Base-by-base conservation (phyloP, 2,113 vertebrate species). In the Donacobius atricapilla region DNA sequence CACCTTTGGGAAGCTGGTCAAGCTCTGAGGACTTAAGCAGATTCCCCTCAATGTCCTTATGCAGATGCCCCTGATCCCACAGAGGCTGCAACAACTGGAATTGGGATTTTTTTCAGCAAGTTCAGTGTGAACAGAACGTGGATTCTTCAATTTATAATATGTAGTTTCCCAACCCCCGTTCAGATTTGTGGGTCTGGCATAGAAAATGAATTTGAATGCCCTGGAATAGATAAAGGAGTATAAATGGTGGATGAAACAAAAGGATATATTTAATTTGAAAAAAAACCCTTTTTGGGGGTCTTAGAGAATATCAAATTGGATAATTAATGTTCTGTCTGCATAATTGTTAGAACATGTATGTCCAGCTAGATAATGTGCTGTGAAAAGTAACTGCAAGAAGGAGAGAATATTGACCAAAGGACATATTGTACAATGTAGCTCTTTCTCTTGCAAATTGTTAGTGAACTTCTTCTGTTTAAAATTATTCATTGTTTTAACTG, bases 401-500 rank as follows among this genome's bases (percentile, higher is more conserved):
- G 4, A 24, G 11, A 83, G 28, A 69, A 37, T 54, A 47, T 10
- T 72, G 42, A 39, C 9, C 23, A 57, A 70, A 91, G 27, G 16
- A 53, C 3, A 3, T 44, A 25, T 42, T 50, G 42, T 15, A 63
- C 18, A 87, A 76, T 64, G 48, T 45, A 76, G 25, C 21, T 45
- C 11, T 80, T 92, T 77, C 40, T 83, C 21, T 79, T 90, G 40
- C 5, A 75, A 58, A 58, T 87, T 76, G 31, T 58, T 84, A 44
- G 61, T 79, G 66, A 79, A 64, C 48, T 60, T 21, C 23, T 65
- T 53, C 37, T 50, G 4, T 42, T 94, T 91, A 83, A 77, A 82
- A 64, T 83, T 93, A 87, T 85, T 96, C 53, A 69, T 90, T 57
- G 39, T 72, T 95, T 83, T 65, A 78, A 53, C 53, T 87, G 44